A percentile compares a stretch with the other conserved stretches of the same genome.
These are phyloP conservation scores for Amblyopsis hoosieri DNA, from an alignment of 2,797 vertebrate species.

Conservation along the genomic window DNA sequence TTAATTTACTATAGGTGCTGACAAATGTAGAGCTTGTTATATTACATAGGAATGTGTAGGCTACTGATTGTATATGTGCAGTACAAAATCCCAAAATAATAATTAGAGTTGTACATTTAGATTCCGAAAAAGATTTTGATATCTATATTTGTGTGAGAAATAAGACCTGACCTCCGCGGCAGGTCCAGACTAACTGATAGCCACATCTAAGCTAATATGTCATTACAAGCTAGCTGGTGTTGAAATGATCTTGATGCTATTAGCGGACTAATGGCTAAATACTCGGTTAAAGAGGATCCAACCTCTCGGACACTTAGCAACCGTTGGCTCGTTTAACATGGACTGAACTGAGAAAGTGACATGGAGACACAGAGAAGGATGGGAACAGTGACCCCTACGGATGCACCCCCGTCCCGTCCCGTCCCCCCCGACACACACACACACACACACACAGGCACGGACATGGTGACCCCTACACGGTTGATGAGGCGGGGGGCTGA, in stretches of 20 bases:
- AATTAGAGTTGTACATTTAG: constrained; percentile 30
- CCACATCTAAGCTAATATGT: constrained; percentile 77
- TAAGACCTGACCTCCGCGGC: constrained; percentile 71
- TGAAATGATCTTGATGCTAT: constrained; percentile 75
- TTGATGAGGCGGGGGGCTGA: constrained; percentile 76
- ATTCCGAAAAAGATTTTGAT: constrained; percentile 44
- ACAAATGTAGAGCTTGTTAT: too few relatives aligned
- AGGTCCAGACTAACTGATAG: constrained; percentile 66
- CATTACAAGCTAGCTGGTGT: constrained; percentile 70
- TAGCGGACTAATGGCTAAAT: constrained; percentile 78
- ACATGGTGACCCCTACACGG: constrained; percentile 73
- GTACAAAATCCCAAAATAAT: constrained; percentile 15
- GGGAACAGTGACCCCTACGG: constrained; percentile 64
- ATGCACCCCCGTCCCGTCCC: not conserved
- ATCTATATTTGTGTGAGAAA: constrained; percentile 26
- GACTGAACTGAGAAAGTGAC: constrained; percentile 65
- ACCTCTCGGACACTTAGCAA: constrained; percentile 64
- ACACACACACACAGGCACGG: constrained; percentile 35
- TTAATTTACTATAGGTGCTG: too few relatives aligned
- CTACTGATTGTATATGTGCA: not conserved
- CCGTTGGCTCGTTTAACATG: constrained; percentile 68
- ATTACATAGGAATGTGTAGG: too few relatives aligned
- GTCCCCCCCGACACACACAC: not conserved
- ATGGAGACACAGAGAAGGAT: constrained; percentile 71
- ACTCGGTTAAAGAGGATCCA: constrained; percentile 67